Evolutionary conservation across 2,888 invertebrate genomes (phyloP), one percentile per base, ranked within the genome.

Genomic region (Cephus runcator): DNA sequence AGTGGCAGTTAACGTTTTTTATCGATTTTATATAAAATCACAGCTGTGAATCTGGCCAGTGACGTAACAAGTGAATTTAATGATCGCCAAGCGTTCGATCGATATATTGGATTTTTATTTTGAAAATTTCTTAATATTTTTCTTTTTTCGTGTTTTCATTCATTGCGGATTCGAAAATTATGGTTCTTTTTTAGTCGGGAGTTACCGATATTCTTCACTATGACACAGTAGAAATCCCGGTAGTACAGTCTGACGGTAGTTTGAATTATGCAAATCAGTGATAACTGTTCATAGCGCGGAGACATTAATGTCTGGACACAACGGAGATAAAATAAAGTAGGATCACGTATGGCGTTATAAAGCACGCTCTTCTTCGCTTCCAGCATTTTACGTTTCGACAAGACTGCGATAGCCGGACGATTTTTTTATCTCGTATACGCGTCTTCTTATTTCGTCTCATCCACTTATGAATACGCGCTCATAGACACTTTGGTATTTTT

Each of bases 191-290:
- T n/a, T 30, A 30, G 34, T 3, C 12, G 11, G 1, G 31, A 56
- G 23, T 23, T 56, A 23, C 3, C 23, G 23, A 56, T 56, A 12
- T 23, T 9, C 23, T 56, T 56, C 23, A 2, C 23, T 9, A 23
- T 9, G 9, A 1, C 56, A 56, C 56, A 9, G 9, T 56, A 9
- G 23, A 56, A 56, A 56, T 56, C 23, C 23, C 56, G 56, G 56
- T 56, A 23, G 56, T 56, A 56, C 56, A 23, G 56, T 56, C 23
- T 2, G 56, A 56, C 56, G 56, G 71, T 30, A 81, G 80, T 83
- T 81, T 81, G 82, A 83, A 83, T 85, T 85, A 85, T 84, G 84
- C 82, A 84, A 85, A 85, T 84, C 79, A 77, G 68, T 81, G 82
- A 81, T 85, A 83, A 85, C 84, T 82, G 84, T 84, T 83, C 82